A percentile compares a stretch with the other conserved stretches of the same genome.
Conservation (phyloP, 2,113 vertebrate species). For the Dicaeum eximium region DNA sequence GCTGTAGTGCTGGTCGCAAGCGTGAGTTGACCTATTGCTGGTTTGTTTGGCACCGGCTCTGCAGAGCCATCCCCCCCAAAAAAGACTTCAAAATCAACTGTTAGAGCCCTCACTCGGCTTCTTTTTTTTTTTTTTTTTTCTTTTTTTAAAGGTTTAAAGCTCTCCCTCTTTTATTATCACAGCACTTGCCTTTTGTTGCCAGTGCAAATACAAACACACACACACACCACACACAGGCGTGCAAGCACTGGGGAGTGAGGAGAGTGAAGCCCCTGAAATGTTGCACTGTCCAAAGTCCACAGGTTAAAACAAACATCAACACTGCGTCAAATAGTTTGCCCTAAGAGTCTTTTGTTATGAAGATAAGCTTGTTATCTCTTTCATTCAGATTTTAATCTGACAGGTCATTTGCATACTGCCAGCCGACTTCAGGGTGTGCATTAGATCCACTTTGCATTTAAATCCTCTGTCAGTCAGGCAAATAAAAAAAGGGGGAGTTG, state of each 20-base stretch:
- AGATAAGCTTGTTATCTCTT: slow-evolving; percentile 78
- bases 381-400: slow-evolving; percentile 79
- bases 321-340: slow-evolving; percentile 66
- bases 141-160: too few relatives aligned
- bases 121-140: not conserved
- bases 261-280: slow-evolving; percentile 47
- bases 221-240: not conserved
- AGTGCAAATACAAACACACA: slow-evolving; percentile 24
- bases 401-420: slow-evolving; percentile 71
- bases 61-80: not conserved
- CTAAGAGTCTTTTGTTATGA: slow-evolving; percentile 79
- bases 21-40: slow-evolving; percentile 58
- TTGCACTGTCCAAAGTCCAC: slow-evolving; percentile 60
- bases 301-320: slow-evolving; percentile 80
- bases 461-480: slow-evolving; percentile 65
- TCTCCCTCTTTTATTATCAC: not conserved
- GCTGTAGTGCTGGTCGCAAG: slow-evolving; percentile 69
- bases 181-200: slow-evolving; percentile 60
- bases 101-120: slow-evolving; percentile 19
- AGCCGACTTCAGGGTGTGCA: slow-evolving; percentile 75
- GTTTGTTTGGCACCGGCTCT: slow-evolving; percentile 35
- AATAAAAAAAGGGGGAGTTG: slow-evolving; percentile 9
- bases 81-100: slow-evolving; percentile 44
- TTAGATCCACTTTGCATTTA: slow-evolving; percentile 71
- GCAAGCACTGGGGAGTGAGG: not conserved